Evolutionary conservation across 2,797 vertebrate species (phyloP), one percentile per base, ranked within the genome.

Genomic region (Carduelis carduelis): DNA sequence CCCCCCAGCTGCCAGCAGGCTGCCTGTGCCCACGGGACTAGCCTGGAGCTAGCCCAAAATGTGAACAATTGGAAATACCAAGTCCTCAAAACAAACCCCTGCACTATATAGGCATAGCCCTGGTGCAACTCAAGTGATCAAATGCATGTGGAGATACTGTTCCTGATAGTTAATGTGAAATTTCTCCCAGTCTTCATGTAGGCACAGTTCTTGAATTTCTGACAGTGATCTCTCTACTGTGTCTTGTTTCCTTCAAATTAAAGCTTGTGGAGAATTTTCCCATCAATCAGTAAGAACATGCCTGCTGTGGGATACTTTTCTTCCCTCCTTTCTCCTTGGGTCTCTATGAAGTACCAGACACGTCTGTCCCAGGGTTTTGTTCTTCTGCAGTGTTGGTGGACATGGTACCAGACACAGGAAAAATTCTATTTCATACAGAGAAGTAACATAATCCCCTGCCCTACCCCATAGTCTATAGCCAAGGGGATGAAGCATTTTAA

Each of bases 1-100:
- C 26, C 20, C 22, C 14, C n/a, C 59, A 60, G 70, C 52, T 75
- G 37, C 61, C 63, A 37, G 32, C 18, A 37, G 49, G 49, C 43
- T 56, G 50, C 64, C 22, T 5, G 12, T 35, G 57, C 11, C n/a
- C 52, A 14, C 0, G 0, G n/a, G 19, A 63, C 4, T 22, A 70
- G 65, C 57, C 44, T 20, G 39, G 21, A 81, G 12, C 49, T 46
- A 11, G 39, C 41, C 21, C 35, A 41, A 74, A 76, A 43, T 11
- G 26, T 34, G 63, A 79, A 28, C 28, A 59, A 74, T 0, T 5
- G 3, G 19, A 74, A 70, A 17, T 17, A 41, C 1, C 12, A 8
- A 8, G 34, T 15, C 18, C 56, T 46, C 43, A 65, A 21, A 87
- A 37, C 35, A 66, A 70, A n/a, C 6, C 4, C 18, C 17, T 60